These are phyloP conservation scores for Brachyptera risi DNA, from an alignment of 2,888 invertebrate genomes.

Conservation along the genomic window DNA sequence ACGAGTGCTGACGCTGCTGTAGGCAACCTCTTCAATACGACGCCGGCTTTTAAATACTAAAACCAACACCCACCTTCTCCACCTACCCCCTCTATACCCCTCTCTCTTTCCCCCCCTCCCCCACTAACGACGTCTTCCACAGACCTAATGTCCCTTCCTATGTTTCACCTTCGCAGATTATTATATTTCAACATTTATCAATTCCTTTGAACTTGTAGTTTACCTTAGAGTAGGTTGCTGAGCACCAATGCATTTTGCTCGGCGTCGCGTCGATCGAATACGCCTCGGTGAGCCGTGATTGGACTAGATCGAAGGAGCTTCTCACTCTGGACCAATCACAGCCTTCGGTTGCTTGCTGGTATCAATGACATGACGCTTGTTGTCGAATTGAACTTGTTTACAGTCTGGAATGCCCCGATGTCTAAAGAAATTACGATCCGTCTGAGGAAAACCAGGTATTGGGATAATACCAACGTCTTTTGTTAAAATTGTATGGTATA, in stretches of 20 bases:
- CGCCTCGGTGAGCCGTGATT: not conserved
- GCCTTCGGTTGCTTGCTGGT: too few relatives aligned
- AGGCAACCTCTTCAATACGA: conserved; percentile 17
- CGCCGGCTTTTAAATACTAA: conserved; percentile 28
- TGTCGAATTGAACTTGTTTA: too few relatives aligned
- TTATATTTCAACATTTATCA: conserved; percentile 15
- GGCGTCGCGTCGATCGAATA: not conserved
- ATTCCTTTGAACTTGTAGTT: not conserved
- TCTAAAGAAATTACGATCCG: too few relatives aligned
- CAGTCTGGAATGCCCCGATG: too few relatives aligned
- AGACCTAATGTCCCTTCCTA: conserved; percentile 22
- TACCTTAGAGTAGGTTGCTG: not conserved
- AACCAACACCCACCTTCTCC: conserved; percentile 35
- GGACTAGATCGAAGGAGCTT: not conserved
- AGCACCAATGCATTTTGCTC: not conserved
- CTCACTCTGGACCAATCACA: not conserved
- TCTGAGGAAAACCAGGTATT: too few relatives aligned
- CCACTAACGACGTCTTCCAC: conserved; percentile 20
- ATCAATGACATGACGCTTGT: too few relatives aligned
- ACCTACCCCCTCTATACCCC: too few relatives aligned
- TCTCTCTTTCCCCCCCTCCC: conserved; percentile 28
- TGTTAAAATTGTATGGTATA: too few relatives aligned
- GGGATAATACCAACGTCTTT: too few relatives aligned
- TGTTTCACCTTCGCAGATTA: conserved; percentile 6
- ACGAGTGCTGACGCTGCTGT: conserved; percentile 18